Evolutionary conservation across 2,797 vertebrate species (phyloP).

Genomic region (Squalus acanthias): DNA sequence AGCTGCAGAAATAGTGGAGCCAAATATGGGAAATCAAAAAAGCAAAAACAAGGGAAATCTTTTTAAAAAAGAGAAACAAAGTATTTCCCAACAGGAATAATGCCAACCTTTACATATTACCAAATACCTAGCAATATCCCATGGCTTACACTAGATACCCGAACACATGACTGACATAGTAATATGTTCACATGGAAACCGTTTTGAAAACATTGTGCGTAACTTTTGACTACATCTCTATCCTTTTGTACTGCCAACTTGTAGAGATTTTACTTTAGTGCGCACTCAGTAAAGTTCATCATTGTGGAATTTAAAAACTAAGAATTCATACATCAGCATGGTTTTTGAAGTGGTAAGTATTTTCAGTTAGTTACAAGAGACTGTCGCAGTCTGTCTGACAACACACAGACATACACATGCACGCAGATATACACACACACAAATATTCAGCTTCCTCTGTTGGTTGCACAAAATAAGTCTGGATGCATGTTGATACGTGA

Average conservation of each 20-base stretch:
- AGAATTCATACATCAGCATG: background rate
- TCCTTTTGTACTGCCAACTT: background rate
- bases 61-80: background rate
- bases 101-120: background rate
- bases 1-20: background rate
- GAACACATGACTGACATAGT: background rate
- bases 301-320: background rate
- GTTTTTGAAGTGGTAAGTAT: background rate
- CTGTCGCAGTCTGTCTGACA: background rate
- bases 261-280: background rate
- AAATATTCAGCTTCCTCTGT: background rate
- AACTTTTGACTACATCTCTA: background rate
- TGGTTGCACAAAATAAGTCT: background rate
- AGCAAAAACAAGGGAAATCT: background rate
- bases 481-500: background rate
- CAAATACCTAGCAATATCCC: background rate
- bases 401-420: background rate
- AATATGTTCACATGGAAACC: background rate
- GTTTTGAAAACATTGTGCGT: background rate
- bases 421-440: too few relatives aligned
- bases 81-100: background rate
- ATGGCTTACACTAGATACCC: background rate
- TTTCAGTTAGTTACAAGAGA: background rate
- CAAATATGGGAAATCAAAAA: background rate
- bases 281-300: background rate